Evolutionary conservation across 2,888 invertebrate species (phyloP).

Genomic region (Xestia c-nigrum): DNA sequence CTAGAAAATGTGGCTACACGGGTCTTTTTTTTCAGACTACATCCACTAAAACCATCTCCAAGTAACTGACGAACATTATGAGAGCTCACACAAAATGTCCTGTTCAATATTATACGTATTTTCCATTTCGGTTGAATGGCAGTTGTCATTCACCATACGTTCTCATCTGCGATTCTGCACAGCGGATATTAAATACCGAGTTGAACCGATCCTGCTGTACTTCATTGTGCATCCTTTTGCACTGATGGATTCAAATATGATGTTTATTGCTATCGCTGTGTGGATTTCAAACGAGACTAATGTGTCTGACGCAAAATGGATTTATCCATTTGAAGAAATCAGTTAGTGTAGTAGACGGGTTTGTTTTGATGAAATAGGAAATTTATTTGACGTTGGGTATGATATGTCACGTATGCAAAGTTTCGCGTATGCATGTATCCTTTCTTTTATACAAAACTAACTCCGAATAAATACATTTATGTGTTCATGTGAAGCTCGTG

Average conservation of each 20-base stretch:
- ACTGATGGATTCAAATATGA: background rate
- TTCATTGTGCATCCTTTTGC: background rate
- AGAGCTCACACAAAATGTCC: too few species aligned
- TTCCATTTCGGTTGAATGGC: background rate
- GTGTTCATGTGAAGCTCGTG: too few species aligned
- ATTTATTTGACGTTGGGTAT: background rate
- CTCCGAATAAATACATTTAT: background rate
- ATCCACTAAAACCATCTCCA: too few species aligned
- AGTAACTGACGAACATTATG: too few species aligned
- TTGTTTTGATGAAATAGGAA: background rate
- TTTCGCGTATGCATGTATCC: too few species aligned
- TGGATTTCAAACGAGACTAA: background rate
- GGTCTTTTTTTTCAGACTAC: background rate
- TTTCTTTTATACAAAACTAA: background rate
- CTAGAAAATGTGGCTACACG: background rate
- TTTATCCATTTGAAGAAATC: background rate
- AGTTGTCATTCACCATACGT: background rate
- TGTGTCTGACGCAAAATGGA: background rate
- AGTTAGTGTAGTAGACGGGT: background rate
- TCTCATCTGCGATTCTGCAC: background rate
- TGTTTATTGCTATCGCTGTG: background rate
- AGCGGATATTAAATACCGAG: conserved; percentile 17
- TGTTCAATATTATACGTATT: background rate
- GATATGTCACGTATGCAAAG: background rate
- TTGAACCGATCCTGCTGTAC: background rate